phyloP scores from a whole-genome alignment of 2,113 vertebrate genomes.

The Pantherophis guttatus region DNA sequence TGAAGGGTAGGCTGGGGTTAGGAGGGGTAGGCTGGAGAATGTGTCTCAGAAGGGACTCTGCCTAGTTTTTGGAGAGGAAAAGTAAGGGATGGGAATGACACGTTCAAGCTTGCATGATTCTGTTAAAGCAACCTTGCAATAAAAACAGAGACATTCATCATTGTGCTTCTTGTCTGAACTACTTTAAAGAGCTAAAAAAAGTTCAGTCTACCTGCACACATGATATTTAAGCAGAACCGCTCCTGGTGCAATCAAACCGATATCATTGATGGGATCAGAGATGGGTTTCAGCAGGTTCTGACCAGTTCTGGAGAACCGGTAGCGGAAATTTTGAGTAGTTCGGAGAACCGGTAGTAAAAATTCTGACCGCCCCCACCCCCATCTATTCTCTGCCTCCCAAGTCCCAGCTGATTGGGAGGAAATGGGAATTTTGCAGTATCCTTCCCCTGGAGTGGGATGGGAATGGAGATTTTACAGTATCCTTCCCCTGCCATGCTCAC shows the following conservation, averaged over 20 bases:
- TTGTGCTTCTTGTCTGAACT: neutral
- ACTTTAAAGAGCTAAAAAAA: neutral
- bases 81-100: neutral
- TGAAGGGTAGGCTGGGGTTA: neutral
- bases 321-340: too few species aligned
- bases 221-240: neutral
- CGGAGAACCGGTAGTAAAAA: too few species aligned
- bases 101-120: neutral
- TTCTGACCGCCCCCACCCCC: too few species aligned
- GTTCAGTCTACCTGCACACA: neutral
- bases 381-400: too few species aligned
- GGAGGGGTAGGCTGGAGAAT: neutral
- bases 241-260: neutral
- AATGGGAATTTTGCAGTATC: too few species aligned
- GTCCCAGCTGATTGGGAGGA: too few species aligned
- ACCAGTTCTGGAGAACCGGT: too few species aligned
- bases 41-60: neutral
- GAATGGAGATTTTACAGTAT: too few species aligned
- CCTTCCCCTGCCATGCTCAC: too few species aligned
- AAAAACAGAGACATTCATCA: neutral
- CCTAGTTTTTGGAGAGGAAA: neutral
- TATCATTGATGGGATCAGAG: neutral
- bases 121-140: neutral
- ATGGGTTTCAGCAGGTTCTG: too few species aligned
- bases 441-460: too few species aligned